phyloP scores from a whole-genome alignment of 2,797 vertebrate genomes.

The Neoniphon sammara region DNA sequence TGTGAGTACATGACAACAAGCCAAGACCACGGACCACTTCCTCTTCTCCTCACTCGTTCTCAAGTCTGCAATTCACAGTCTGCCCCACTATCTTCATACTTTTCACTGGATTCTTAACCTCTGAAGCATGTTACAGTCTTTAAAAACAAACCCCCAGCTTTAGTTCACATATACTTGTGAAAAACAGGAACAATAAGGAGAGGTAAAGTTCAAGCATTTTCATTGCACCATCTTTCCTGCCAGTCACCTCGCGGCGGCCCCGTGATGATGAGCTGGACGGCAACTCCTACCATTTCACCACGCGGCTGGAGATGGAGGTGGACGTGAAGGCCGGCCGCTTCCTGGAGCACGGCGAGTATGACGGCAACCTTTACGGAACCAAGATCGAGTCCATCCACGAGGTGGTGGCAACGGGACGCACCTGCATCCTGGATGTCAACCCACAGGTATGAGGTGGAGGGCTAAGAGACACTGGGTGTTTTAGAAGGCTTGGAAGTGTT shows the following conservation, averaged over 20 bases:
- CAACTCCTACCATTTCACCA: slow-evolving; percentile 94
- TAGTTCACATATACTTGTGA: no score
- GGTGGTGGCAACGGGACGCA: slow-evolving; percentile 91
- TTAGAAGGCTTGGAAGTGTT: background rate
- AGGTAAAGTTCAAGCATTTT: background rate
- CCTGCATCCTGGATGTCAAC: slow-evolving; percentile 97
- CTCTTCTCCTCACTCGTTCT: background rate
- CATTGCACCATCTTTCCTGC: background rate
- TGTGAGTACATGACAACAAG: slow-evolving; percentile 82
- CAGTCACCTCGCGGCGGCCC: slow-evolving; percentile 95
- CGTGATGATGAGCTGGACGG: slow-evolving; percentile 94
- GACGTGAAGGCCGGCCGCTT: slow-evolving; percentile 95
- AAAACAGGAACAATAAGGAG: no score
- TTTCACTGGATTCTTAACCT: no score
- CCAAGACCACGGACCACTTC: background rate
- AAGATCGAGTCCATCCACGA: slow-evolving; percentile 97
- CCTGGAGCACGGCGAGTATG: slow-evolving; percentile 97
- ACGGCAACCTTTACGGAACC: slow-evolving; percentile 97
- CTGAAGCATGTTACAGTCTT: no score
- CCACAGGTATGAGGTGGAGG: slow-evolving; percentile 86
- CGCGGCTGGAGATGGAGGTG: slow-evolving; percentile 92
- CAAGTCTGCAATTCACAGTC: background rate
- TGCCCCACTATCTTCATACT: no score
- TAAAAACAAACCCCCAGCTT: no score
- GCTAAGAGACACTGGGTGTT: no score